A percentile compares a stretch with the other conserved stretches of the same genome.
phyloP scores from a whole-genome alignment of 1,140 invertebrate species.

The Doryteuthis pealeii region DNA sequence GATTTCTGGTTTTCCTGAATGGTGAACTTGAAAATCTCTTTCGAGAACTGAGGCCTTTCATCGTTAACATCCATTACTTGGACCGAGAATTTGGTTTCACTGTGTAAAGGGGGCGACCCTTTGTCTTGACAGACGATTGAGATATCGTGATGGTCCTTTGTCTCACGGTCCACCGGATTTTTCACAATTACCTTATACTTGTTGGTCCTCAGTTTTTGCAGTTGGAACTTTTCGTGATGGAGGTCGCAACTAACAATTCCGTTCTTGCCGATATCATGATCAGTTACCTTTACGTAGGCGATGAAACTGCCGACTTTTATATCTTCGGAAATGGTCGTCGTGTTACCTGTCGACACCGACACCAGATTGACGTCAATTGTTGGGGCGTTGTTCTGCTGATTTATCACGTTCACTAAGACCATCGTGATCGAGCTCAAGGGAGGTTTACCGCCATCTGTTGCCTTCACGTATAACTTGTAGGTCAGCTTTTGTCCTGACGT shows the following conservation, averaged over 20 bases:
- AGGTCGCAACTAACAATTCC: conserved; percentile 47
- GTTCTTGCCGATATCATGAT: conserved; percentile 46
- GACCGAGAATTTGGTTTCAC: conserved; percentile 86
- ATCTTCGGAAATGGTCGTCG: conserved; percentile 43
- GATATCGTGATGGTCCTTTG: conserved; percentile 36
- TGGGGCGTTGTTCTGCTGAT: conserved; percentile 51
- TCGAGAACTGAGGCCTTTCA: conserved; percentile 90
- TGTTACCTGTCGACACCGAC: conserved; percentile 20
- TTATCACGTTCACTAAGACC: conserved; percentile 45
- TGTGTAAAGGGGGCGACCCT: conserved; percentile 74
- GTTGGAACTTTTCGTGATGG: conserved; percentile 30
- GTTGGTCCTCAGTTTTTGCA: conserved; percentile 27
- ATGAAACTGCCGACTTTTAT: conserved; percentile 44
- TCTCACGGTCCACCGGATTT: conserved; percentile 34
- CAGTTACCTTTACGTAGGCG: conserved; percentile 43
- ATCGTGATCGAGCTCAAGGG: conserved; percentile 67
- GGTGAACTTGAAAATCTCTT: conserved; percentile 62
- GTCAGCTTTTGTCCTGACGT: conserved; percentile 43
- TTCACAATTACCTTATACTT: conserved; percentile 41
- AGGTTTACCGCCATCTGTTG: conserved; percentile 78
- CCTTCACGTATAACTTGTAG: conserved; percentile 40
- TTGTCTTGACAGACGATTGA: conserved; percentile 61
- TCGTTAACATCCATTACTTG: conserved; percentile 92
- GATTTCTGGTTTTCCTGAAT: conserved; percentile 89
- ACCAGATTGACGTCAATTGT: conserved; percentile 44